Conservation (phyloP, 2,797 vertebrate genomes). For the Chanos chanos region DNA sequence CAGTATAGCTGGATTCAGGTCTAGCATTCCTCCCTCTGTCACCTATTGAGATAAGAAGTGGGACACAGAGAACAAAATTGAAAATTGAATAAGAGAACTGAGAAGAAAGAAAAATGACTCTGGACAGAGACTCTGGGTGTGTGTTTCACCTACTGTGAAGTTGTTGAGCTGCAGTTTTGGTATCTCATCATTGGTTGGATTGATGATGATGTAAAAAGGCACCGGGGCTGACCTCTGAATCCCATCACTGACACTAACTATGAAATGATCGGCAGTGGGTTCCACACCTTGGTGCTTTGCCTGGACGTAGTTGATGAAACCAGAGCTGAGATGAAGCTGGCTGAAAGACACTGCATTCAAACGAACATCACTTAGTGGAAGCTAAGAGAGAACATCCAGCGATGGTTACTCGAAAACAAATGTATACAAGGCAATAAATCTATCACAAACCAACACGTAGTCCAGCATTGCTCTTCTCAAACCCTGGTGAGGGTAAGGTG, state of each 20-base stretch:
- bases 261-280: slow-evolving; percentile 58
- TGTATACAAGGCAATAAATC: neutral
- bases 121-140: no score
- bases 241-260: slow-evolving; percentile 67
- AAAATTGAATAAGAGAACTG: no score
- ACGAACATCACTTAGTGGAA: slow-evolving; percentile 27
- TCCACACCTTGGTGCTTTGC: slow-evolving; percentile 56
- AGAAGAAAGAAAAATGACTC: no score
- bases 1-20: slow-evolving; percentile 51
- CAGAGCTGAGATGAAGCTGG: slow-evolving; percentile 62
- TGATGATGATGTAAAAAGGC: slow-evolving; percentile 67
- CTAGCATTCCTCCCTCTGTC: slow-evolving; percentile 58
- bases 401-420: neutral
- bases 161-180: slow-evolving; percentile 63
- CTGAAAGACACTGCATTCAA: slow-evolving; percentile 65
- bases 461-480: slow-evolving; percentile 67
- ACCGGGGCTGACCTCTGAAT: slow-evolving; percentile 62
- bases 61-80: neutral
- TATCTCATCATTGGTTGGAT: slow-evolving; percentile 67
- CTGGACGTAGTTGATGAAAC: slow-evolving; percentile 66
- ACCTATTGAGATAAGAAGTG: slow-evolving; percentile 50
- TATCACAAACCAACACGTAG: slow-evolving; percentile 60
- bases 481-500: slow-evolving; percentile 61
- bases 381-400: neutral
- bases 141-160: slow-evolving; percentile 63